Conservation (phyloP, 2,888 invertebrate species). For the Sepiola atlantica region DNA sequence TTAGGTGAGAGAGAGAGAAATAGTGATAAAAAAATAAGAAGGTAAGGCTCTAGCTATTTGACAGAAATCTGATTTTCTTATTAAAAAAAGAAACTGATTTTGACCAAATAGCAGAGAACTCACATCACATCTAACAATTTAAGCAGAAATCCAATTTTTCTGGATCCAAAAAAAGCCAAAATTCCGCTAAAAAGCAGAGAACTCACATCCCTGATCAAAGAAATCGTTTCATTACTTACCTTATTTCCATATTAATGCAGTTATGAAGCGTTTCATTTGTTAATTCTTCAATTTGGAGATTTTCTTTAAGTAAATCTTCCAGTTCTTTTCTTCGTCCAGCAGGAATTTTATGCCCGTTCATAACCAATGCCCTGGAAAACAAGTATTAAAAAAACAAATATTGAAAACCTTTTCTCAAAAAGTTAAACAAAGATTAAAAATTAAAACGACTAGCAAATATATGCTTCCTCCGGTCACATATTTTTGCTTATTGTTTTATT, state of each 20-base stretch:
- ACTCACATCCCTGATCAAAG: background rate
- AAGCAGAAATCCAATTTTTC: too few relatives aligned
- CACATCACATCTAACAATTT: too few relatives aligned
- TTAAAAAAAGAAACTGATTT: too few relatives aligned
- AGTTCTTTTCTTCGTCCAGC: conserved; percentile 76
- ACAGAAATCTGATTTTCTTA: too few relatives aligned
- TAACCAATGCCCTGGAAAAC: conserved; percentile 64
- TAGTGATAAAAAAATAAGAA: background rate
- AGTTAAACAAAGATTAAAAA: too few relatives aligned
- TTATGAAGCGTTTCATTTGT: conserved; percentile 77
- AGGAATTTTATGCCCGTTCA: conserved; percentile 77
- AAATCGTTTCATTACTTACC: conserved; percentile 72
- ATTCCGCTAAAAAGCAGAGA: too few relatives aligned
- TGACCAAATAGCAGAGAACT: too few relatives aligned
- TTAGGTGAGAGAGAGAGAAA: background rate
- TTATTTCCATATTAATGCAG: conserved; percentile 77
- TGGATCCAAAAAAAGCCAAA: too few relatives aligned
- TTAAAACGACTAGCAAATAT: too few relatives aligned
- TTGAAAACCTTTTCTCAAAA: too few relatives aligned
- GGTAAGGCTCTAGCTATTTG: background rate
- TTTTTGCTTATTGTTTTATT: too few relatives aligned
- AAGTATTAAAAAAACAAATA: conserved; percentile 34
- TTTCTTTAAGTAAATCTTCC: conserved; percentile 76
- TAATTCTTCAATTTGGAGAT: conserved; percentile 77
- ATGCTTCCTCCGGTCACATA: too few relatives aligned